phyloP scores from a whole-genome alignment of 2,888 invertebrate genomes.

The Halocaridina rubra region DNA sequence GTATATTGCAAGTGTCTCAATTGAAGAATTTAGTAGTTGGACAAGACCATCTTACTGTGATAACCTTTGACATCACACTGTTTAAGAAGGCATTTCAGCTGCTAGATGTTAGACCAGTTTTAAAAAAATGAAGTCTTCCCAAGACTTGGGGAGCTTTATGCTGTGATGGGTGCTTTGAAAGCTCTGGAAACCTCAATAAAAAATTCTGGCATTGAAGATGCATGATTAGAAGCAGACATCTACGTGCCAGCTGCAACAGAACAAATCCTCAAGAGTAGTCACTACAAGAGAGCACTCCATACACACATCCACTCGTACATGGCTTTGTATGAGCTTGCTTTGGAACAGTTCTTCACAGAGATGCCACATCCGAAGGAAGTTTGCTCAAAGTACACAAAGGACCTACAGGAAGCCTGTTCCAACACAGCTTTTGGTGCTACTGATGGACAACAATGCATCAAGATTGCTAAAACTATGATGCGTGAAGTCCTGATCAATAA shows the following conservation, averaged over 20 bases:
- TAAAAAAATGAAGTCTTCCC: constrained; percentile 27
- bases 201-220: constrained; percentile 43
- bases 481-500: too few relatives aligned
- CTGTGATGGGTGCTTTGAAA: constrained; percentile 17
- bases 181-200: constrained; percentile 39
- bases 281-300: neutral
- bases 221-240: constrained; percentile 28
- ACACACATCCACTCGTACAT: neutral
- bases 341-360: neutral
- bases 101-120: constrained; percentile 13
- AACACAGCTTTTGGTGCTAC: too few relatives aligned
- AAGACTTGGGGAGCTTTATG: constrained; percentile 22
- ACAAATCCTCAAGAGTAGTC: neutral
- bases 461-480: too few relatives aligned
- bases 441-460: too few relatives aligned
- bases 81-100: constrained; percentile 27
- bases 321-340: neutral
- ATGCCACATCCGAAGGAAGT: too few relatives aligned
- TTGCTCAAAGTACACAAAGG: neutral
- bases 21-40: constrained; percentile 26
- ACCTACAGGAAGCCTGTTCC: neutral
- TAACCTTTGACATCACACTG: constrained; percentile 35
- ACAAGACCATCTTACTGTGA: constrained; percentile 40
- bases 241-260: neutral
- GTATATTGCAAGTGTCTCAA: too few relatives aligned